A percentile compares a stretch with the other conserved stretches of the same genome.
Conservation (phyloP, 2,797 vertebrate species). For the Helostoma temminkii region DNA sequence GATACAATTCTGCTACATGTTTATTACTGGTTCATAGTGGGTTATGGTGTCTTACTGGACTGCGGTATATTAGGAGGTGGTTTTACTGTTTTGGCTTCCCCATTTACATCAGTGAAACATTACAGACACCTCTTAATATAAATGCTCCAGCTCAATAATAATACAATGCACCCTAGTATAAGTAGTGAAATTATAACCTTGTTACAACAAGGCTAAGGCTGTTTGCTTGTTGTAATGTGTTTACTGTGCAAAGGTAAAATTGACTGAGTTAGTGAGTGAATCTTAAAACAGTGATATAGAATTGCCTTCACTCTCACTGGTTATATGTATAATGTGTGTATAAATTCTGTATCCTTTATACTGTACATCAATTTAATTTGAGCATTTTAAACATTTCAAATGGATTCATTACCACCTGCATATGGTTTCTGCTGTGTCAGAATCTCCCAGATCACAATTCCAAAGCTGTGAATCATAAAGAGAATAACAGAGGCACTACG, state of each 20-base stretch:
- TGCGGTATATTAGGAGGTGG: no score
- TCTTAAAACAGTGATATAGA: not conserved
- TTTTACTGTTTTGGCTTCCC: no score
- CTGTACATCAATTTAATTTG: conserved; percentile 24
- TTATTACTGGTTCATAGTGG: no score
- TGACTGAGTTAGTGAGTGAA: no score
- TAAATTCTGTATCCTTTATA: not conserved
- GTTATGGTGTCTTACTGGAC: no score
- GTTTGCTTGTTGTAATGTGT: not conserved
- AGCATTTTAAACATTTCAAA: conserved; percentile 27
- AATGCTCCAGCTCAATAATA: no score
- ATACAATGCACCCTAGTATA: no score
- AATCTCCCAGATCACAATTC: conserved; percentile 91
- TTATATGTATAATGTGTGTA: not conserved
- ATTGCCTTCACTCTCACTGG: not conserved
- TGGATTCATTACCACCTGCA: conserved; percentile 80
- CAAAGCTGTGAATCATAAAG: conserved; percentile 82
- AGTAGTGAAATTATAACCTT: no score
- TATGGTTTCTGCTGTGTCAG: conserved; percentile 91
- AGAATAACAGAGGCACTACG: conserved; percentile 19
- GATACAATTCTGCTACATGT: no score
- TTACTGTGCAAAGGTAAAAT: not conserved
- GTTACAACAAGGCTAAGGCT: no score
- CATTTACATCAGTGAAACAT: no score
- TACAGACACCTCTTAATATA: no score